phyloP scores from a whole-genome alignment of 2,888 invertebrate genomes.

The Microplitis manilae region DNA sequence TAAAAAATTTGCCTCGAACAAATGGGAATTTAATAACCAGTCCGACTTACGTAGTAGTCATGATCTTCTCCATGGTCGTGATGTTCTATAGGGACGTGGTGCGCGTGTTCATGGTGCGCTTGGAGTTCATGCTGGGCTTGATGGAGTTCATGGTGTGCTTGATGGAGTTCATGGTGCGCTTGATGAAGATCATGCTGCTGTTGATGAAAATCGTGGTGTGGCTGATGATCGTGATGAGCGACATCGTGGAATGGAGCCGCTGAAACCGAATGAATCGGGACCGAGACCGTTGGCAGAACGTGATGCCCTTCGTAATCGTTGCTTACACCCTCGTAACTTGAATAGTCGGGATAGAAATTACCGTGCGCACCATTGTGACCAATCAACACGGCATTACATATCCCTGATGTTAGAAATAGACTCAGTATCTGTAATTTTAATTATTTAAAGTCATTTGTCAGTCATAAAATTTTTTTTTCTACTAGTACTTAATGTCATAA shows the following conservation, averaged over 20 bases:
- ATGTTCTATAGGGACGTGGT: constrained; percentile 10
- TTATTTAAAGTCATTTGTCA: neutral
- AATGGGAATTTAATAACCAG: neutral
- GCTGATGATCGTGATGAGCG: constrained; percentile 44
- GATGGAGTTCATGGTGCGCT: constrained; percentile 30
- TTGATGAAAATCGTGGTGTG: constrained; percentile 44
- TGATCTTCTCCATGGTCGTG: constrained; percentile 61
- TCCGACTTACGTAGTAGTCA: constrained; percentile 66
- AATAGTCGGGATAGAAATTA: constrained; percentile 62
- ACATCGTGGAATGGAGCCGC: constrained; percentile 63
- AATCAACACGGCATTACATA: constrained; percentile 62
- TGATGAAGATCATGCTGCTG: constrained; percentile 41
- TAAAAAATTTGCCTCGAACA: neutral
- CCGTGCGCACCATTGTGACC: constrained; percentile 58
- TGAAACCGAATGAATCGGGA: constrained; percentile 67
- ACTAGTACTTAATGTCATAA: neutral
- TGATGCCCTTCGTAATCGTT: constrained; percentile 61
- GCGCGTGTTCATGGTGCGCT: too few relatives aligned
- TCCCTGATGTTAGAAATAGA: constrained; percentile 54
- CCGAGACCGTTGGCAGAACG: constrained; percentile 66
- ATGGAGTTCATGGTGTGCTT: constrained; percentile 42
- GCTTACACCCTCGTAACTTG: constrained; percentile 57
- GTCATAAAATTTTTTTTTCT: neutral
- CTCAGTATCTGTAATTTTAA: constrained; percentile 58
- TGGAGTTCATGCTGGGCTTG: too few relatives aligned